These are phyloP conservation scores for Tetramorium parvispinum DNA, from an alignment of 1,140 invertebrate genomes.

Conservation along the genomic window DNA sequence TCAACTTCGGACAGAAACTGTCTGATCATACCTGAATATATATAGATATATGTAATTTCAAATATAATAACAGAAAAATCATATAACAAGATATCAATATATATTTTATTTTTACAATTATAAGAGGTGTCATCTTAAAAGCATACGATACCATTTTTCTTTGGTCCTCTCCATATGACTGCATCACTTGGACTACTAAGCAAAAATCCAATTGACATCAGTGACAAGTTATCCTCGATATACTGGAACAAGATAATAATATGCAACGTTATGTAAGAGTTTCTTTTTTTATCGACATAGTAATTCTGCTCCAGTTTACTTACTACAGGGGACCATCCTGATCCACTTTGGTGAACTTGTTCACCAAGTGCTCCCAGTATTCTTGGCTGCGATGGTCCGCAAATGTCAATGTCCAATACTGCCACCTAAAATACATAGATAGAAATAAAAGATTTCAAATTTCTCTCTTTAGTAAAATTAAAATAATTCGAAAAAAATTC, in stretches of 20 bases:
- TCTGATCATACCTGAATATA: conserved; percentile 92
- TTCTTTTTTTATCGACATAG: neutral
- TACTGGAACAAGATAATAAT: conserved; percentile 86
- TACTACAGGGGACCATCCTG: conserved; percentile 98
- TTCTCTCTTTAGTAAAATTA: neutral
- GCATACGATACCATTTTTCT: conserved; percentile 92
- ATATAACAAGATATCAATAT: neutral
- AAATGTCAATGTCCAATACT: conserved; percentile 96
- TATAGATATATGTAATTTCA: conserved; percentile 19
- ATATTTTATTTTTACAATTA: too few species aligned
- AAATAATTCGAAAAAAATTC: too few species aligned
- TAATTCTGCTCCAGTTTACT: conserved; percentile 75
- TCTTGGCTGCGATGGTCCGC: conserved; percentile 94
- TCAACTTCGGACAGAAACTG: conserved; percentile 98
- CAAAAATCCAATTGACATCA: conserved; percentile 98
- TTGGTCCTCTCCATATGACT: conserved; percentile 98
- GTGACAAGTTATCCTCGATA: conserved; percentile 93
- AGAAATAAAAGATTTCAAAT: conserved; percentile 26
- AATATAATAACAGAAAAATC: conserved; percentile 7
- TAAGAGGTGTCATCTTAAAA: conserved; percentile 31
- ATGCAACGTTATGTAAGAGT: neutral
- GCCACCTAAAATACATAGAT: conserved; percentile 88
- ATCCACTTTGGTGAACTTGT: conserved; percentile 97
- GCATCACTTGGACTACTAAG: conserved; percentile 93
- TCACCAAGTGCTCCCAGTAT: conserved; percentile 90